Evolutionary conservation across 1,140 invertebrate species (phyloP).

Genomic region (Diabrotica undecimpunctata): DNA sequence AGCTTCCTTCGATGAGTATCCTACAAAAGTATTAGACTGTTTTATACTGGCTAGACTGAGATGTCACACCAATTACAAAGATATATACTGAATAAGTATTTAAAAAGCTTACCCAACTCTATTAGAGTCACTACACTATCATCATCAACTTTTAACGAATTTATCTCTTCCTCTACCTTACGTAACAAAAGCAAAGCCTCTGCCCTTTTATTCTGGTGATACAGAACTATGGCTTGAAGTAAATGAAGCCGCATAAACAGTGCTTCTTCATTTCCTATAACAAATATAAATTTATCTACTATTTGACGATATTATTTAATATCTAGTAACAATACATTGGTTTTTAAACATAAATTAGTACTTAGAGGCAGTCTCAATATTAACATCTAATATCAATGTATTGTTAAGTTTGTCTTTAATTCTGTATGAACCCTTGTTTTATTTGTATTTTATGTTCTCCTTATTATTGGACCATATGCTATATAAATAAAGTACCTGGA

Average conservation of each 20-base stretch:
- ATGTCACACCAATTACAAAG: not conserved
- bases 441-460: no score
- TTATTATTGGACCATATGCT: no score
- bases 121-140: conserved; percentile 53
- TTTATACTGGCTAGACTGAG: no score
- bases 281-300: conserved; percentile 6
- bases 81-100: not conserved
- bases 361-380: no score
- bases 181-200: conserved; percentile 58
- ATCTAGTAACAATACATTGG: not conserved
- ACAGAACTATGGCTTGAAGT: conserved; percentile 72
- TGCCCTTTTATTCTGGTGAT: conserved; percentile 64
- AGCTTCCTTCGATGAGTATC: conserved; percentile 62
- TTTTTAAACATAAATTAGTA: not conserved
- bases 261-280: conserved; percentile 59
- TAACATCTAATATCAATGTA: not conserved
- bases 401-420: not conserved
- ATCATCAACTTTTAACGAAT: conserved; percentile 60
- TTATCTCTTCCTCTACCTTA: conserved; percentile 59
- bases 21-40: conserved; percentile 35
- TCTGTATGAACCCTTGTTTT: no score
- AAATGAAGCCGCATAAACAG: conserved; percentile 72
- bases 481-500: conserved; percentile 44
- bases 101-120: conserved; percentile 50
- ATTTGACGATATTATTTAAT: not conserved